A percentile compares a stretch with the other conserved stretches of the same genome.
phyloP scores from a whole-genome alignment of 2,888 invertebrate species.

The Thelaira solivaga region DNA sequence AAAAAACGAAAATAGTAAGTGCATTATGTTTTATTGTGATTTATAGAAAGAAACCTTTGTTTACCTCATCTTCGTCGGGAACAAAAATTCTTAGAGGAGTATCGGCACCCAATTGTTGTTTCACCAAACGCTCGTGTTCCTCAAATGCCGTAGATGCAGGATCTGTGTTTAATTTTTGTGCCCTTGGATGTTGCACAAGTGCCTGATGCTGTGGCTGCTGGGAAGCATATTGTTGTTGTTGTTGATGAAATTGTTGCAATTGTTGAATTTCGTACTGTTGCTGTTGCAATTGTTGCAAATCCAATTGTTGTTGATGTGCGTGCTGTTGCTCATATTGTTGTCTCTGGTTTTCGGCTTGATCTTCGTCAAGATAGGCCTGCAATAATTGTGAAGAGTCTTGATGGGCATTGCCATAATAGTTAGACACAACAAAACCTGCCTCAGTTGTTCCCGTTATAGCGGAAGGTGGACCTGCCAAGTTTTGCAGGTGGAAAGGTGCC shows the following conservation, averaged over 20 bases:
- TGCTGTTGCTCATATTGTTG: constrained; percentile 63
- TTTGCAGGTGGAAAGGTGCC: constrained; percentile 70
- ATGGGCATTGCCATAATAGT: constrained; percentile 71
- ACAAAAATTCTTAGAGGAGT: constrained; percentile 78
- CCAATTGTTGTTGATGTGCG: constrained; percentile 61
- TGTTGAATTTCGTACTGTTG: constrained; percentile 63
- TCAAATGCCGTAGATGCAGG: constrained; percentile 70
- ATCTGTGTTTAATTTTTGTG: constrained; percentile 58
- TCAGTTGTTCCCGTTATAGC: constrained; percentile 66
- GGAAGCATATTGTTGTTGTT: constrained; percentile 47
- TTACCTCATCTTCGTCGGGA: constrained; percentile 77
- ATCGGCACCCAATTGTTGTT: constrained; percentile 72
- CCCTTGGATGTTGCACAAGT: constrained; percentile 38
- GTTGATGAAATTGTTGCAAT: constrained; percentile 67
- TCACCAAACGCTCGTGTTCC: constrained; percentile 72
- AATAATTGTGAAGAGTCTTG: constrained; percentile 73
- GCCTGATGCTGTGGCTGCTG: constrained; percentile 57
- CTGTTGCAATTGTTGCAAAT: constrained; percentile 65
- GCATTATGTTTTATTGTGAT: not conserved
- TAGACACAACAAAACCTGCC: constrained; percentile 75
- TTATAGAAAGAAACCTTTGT: not conserved
- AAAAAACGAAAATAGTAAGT: not conserved
- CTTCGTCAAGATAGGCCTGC: constrained; percentile 73
- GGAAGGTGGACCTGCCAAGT: constrained; percentile 66
- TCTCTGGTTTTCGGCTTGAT: constrained; percentile 67